Base-by-base conservation (phyloP, 2,888 invertebrate genomes). In the Cynaeus angustus region DNA sequence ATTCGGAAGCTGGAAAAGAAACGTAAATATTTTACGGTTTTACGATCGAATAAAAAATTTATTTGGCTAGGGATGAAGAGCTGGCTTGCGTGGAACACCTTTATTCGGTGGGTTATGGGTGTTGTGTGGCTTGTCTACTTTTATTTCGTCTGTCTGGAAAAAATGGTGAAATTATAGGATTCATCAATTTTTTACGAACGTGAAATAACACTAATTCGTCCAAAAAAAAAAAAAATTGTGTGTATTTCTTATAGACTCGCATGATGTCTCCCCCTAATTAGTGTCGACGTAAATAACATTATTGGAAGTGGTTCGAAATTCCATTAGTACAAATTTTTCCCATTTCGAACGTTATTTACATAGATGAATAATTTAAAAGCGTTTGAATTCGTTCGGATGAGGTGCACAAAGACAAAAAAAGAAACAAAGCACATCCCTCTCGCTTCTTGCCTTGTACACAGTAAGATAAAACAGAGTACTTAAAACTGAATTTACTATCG, bases 401-500 rank as follows among this genome's bases (percentile, higher is more conserved):
- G 55, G 66, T 66, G 61, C 37, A 68, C 21, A 68, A 62, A 62
- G 46, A 53, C 28, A 45, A 56, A 56, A 55, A 56, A 16, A n/a
- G 16, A 62, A 48, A 46, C n/a, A 48, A 55, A 55, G 37, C 9
- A 12, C 46, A 30, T 50, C 38, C 37, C 30, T 46, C 38, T 50
- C 26, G 5, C 61, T 21, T 12, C 26, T 16, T 55, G 10, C 52
- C 46, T 45, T 26, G 59, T 46, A 52, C 53, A 59, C 45, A 59
- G 52, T 67, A 41, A 65, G 68, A 70, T 68, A 68, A 77, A 74
- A 74, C 72, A 71, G 72, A 74, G 73, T 72, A 62, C 62, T 62
- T 50, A 68, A 68, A 61, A 72, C 74, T 71, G 75, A 74, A 73
- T 74, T 71, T 62, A 73, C 74, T 72, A 70, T 71, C 64, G 66